Percentiles rank a stretch among this genome's conserved stretches.
Evolutionary conservation across 2,888 invertebrate species (phyloP).

Genomic region (Chydorus sphaericus): DNA sequence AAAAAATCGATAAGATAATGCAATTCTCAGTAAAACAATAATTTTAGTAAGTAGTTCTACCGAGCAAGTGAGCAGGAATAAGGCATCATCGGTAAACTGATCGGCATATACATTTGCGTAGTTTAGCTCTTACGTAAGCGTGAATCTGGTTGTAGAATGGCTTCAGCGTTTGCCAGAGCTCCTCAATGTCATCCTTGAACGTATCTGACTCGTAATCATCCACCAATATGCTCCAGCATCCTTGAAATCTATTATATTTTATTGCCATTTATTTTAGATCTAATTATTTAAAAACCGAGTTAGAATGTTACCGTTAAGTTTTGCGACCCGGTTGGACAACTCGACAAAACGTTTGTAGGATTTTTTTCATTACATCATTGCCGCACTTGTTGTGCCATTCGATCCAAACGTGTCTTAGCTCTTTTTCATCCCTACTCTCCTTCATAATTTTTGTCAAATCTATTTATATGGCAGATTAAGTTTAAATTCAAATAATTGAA

Average conservation of each 20-base stretch:
- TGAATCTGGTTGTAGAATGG: constrained; percentile 72
- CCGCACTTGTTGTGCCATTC: constrained; percentile 70
- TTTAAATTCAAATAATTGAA: neutral
- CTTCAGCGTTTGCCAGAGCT: constrained; percentile 54
- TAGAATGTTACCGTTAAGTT: constrained; percentile 45
- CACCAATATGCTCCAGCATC: constrained; percentile 56
- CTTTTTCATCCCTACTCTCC: constrained; percentile 58
- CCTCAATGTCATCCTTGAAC: constrained; percentile 50
- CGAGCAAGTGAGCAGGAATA: constrained; percentile 62
- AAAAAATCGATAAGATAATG: neutral
- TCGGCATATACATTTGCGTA: constrained; percentile 60
- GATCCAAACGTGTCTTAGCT: constrained; percentile 60
- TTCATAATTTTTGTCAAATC: constrained; percentile 52
- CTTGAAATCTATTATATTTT: constrained; percentile 41
- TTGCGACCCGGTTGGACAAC: constrained; percentile 52
- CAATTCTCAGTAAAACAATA: neutral
- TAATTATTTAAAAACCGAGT: neutral
- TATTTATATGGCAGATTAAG: constrained; percentile 24
- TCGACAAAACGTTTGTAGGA: constrained; percentile 50
- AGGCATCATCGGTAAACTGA: constrained; percentile 49
- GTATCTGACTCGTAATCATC: constrained; percentile 51
- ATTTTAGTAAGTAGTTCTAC: constrained; percentile 23
- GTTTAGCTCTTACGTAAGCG: constrained; percentile 58
- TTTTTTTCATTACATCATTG: constrained; percentile 39
- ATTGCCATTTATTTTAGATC: neutral